A percentile compares a stretch with the other conserved stretches of the same genome.
phyloP scores from a whole-genome alignment of 2,797 vertebrate species.

The Rousettus madagascariensis region DNA sequence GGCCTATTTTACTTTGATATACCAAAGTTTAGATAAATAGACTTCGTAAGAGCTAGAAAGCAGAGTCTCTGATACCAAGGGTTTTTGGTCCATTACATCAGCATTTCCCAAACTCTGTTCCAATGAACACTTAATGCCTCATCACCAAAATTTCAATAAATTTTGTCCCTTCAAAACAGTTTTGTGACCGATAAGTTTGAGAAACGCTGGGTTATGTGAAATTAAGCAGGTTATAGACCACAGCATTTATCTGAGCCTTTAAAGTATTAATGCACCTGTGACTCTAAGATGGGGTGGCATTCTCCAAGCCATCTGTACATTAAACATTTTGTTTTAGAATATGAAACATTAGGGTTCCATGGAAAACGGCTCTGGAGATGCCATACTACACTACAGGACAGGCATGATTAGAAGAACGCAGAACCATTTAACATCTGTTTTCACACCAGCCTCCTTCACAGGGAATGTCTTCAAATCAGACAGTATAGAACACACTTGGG shows the following conservation, averaged over 20 bases:
- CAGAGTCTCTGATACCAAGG: background rate
- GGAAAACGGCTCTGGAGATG: background rate
- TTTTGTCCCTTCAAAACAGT: background rate
- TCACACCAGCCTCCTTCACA: background rate
- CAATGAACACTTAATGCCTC: background rate
- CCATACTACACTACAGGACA: background rate
- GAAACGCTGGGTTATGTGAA: background rate
- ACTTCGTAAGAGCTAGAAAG: background rate
- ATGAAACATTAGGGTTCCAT: background rate
- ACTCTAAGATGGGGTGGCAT: background rate
- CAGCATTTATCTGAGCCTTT: background rate
- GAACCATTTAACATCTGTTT: background rate
- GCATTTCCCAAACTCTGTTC: slow-evolving; percentile 6
- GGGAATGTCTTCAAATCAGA: background rate
- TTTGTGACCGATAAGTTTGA: background rate
- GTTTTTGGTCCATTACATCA: background rate
- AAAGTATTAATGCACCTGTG: background rate
- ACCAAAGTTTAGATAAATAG: slow-evolving; percentile 12
- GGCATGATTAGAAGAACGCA: background rate
- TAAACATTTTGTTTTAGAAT: background rate
- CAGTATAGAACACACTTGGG: background rate
- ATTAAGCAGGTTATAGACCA: background rate
- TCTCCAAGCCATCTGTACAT: background rate
- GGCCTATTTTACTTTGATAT: background rate
- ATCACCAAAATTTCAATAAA: background rate